These are phyloP conservation scores for Eospalax fontanierii DNA, from an alignment of 2,797 vertebrate genomes.

Conservation along the genomic window DNA sequence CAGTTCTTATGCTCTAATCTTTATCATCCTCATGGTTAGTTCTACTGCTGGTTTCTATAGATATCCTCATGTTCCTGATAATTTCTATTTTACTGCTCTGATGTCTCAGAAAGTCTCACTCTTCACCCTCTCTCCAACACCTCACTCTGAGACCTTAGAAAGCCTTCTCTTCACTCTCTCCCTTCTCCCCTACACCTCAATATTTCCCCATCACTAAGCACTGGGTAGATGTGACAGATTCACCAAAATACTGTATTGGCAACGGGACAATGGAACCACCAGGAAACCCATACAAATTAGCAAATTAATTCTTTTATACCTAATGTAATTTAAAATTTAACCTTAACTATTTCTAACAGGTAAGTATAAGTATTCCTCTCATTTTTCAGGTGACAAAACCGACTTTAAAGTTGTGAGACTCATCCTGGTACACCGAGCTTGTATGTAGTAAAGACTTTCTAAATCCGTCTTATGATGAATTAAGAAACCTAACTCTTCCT, in stretches of 20 bases:
- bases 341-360: neutral
- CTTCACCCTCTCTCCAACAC: neutral
- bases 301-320: neutral
- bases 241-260: neutral
- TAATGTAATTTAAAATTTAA: constrained; percentile 21
- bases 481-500: neutral
- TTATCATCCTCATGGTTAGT: neutral
- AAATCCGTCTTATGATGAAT: neutral
- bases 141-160: too few relatives aligned
- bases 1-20: neutral
- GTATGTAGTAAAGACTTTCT: neutral
- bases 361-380: neutral
- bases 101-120: neutral
- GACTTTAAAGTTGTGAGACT: neutral
- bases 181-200: neutral
- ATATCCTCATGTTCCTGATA: neutral
- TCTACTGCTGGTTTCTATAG: neutral
- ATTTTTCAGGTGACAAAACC: neutral
- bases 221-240: neutral
- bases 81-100: neutral
- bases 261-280: neutral
- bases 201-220: neutral
- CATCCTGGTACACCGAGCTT: neutral
- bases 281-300: neutral
- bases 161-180: neutral